A percentile compares a stretch with the other conserved stretches of the same genome.
These are phyloP conservation scores for Camelus bactrianus DNA, from an alignment of 2,113 vertebrate genomes.

Conservation along the genomic window DNA sequence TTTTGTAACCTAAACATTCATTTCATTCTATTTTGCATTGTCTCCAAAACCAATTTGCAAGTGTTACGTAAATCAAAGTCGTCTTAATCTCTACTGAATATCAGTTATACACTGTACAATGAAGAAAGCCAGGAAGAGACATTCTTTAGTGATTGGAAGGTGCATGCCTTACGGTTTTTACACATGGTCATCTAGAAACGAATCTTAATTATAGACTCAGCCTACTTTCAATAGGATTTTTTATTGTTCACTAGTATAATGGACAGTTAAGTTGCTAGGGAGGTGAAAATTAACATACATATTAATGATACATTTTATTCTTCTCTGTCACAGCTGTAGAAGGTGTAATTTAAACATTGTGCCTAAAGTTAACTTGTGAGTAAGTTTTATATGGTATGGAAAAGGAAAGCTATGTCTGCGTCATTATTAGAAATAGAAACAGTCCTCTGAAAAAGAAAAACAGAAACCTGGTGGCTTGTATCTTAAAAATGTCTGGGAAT, in stretches of 20 bases:
- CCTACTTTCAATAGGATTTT: constrained; percentile 26
- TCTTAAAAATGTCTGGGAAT: neutral
- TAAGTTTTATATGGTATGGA: neutral
- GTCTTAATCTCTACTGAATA: constrained; percentile 14
- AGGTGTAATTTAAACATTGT: constrained; percentile 50
- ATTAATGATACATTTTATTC: constrained; percentile 67
- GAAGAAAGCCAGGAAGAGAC: constrained; percentile 4
- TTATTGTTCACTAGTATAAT: constrained; percentile 63
- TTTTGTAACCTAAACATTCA: neutral
- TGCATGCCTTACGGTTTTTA: constrained; percentile 18
- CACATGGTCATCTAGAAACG: constrained; percentile 50
- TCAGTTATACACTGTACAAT: constrained; percentile 13
- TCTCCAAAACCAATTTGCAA: constrained; percentile 48
- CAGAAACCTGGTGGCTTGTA: neutral
- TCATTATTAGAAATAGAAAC: constrained; percentile 8
- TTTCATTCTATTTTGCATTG: neutral
- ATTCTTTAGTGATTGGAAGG: neutral
- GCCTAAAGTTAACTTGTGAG: constrained; percentile 19
- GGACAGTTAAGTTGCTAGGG: constrained; percentile 58
- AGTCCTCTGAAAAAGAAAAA: neutral
- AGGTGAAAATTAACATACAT: constrained; percentile 60
- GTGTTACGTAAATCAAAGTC: constrained; percentile 44
- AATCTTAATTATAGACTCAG: constrained; percentile 70
- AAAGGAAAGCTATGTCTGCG: neutral
- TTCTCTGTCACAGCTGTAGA: constrained; percentile 32